phyloP scores from a whole-genome alignment of 2,113 vertebrate species.

The Sarotherodon lohbergeri region DNA sequence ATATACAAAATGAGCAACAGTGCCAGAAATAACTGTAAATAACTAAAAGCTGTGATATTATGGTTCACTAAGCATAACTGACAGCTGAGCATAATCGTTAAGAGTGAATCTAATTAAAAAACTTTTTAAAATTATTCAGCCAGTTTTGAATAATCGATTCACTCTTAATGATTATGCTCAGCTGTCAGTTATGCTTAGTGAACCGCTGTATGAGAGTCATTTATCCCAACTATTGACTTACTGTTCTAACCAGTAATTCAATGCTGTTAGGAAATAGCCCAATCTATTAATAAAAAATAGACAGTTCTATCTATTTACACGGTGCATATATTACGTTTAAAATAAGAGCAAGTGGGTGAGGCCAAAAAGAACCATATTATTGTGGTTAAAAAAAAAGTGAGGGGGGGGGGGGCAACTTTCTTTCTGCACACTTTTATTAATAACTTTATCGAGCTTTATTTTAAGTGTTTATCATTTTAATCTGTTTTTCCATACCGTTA shows the following conservation, averaged over 20 bases:
- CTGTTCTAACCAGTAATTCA: not conserved
- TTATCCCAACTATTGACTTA: not conserved
- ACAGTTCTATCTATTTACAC: not conserved
- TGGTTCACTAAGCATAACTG: fast-evolving
- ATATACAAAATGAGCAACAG: not conserved
- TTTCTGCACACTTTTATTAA: not conserved
- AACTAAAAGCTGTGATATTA: not conserved
- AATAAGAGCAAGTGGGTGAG: not conserved
- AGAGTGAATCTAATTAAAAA: not conserved
- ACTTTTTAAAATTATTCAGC: fast-evolving
- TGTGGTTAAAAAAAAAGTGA: not conserved
- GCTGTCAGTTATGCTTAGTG: not conserved
- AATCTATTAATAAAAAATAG: not conserved
- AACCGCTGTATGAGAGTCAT: not conserved
- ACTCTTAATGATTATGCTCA: not conserved
- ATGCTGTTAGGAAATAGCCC: fast-evolving
- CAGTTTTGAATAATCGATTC: not conserved
- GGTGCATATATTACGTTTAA: not conserved
- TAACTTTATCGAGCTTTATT: not conserved
- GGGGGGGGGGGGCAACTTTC: not conserved
- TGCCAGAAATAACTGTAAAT: not conserved
- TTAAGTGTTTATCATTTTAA: not conserved
- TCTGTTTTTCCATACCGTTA: not conserved
- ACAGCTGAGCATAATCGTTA: not conserved
- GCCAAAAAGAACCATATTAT: not conserved